These are phyloP conservation scores for Notoglanidium macrostoma DNA, from an alignment of 2,797 vertebrate species.

Conservation along the genomic window DNA sequence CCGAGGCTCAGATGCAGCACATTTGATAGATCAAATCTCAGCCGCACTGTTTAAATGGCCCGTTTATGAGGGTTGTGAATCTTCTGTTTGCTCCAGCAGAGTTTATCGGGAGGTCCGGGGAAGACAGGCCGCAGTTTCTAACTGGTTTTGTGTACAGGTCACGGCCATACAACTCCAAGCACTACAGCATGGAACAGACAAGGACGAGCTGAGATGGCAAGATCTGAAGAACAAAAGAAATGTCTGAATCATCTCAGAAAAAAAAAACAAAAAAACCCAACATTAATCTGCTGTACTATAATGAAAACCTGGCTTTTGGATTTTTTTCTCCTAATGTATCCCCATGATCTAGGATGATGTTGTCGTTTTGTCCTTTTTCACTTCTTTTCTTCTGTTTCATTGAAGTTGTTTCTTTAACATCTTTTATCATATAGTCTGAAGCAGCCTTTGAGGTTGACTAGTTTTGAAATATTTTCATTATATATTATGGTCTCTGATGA, in stretches of 20 bases:
- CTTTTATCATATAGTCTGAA: conserved; percentile 72
- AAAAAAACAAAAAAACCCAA: conserved; percentile 42
- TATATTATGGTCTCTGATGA: conserved; percentile 60
- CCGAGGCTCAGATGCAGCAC: conserved; percentile 56
- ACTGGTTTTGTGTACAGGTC: conserved; percentile 82
- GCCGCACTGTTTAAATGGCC: not conserved
- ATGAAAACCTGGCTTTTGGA: conserved; percentile 83
- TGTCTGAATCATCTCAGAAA: conserved; percentile 82
- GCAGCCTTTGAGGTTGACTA: conserved; percentile 62
- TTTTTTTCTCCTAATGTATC: conserved; percentile 75
- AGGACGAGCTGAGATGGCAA: conserved; percentile 80
- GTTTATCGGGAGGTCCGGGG: conserved; percentile 89
- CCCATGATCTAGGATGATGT: conserved; percentile 74
- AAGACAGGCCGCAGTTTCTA: conserved; percentile 89
- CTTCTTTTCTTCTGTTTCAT: conserved; percentile 67
- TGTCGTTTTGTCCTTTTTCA: conserved; percentile 61
- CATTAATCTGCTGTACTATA: conserved; percentile 87
- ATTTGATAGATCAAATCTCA: conserved; percentile 1
- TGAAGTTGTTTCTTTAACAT: conserved; percentile 66
- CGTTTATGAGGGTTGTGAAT: conserved; percentile 44
- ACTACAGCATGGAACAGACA: conserved; percentile 53
- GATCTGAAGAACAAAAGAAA: conserved; percentile 69
- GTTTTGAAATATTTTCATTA: conserved; percentile 69
- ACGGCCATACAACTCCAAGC: conserved; percentile 82
- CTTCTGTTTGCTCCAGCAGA: conserved; percentile 68